Evolutionary conservation across 2,888 invertebrate genomes (phyloP).

Genomic region (Parnassius mnemosyne): DNA sequence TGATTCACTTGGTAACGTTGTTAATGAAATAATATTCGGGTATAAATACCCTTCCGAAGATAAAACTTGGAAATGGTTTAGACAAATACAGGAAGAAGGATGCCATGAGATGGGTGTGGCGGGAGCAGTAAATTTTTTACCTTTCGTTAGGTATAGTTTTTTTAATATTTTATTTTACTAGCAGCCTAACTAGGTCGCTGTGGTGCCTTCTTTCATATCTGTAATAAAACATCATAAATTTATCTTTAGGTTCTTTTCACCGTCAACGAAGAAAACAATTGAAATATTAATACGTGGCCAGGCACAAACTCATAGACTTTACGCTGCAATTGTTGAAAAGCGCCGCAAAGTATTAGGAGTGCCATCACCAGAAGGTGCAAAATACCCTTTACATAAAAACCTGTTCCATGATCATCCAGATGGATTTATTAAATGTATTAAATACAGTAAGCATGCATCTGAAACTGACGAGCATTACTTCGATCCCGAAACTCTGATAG

Average conservation of each 20-base stretch:
- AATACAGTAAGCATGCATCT: conserved; percentile 59
- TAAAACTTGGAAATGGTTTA: conserved; percentile 87
- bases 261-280: conserved; percentile 83
- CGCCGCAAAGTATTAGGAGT: conserved; percentile 64
- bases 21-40: conserved; percentile 90
- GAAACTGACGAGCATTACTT: conserved; percentile 64
- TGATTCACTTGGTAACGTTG: conserved; percentile 88
- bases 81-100: conserved; percentile 90
- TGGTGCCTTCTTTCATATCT: no score
- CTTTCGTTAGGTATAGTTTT: conserved; percentile 84
- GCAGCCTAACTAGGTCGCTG: no score
- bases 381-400: conserved; percentile 49
- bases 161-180: background rate
- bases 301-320: conserved; percentile 85
- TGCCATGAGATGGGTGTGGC: conserved; percentile 91
- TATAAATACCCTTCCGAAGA: conserved; percentile 84
- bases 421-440: conserved; percentile 68
- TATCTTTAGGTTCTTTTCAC: conserved; percentile 79
- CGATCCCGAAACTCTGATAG: conserved; percentile 60
- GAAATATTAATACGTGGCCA: conserved; percentile 85
- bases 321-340: conserved; percentile 83
- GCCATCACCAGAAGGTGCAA: conserved; percentile 51
- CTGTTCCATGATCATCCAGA: conserved; percentile 60
- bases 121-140: conserved; percentile 91
- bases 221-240: no score